Conservation (phyloP, 2,113 vertebrate species). For the Saccopteryx leptura region DNA sequence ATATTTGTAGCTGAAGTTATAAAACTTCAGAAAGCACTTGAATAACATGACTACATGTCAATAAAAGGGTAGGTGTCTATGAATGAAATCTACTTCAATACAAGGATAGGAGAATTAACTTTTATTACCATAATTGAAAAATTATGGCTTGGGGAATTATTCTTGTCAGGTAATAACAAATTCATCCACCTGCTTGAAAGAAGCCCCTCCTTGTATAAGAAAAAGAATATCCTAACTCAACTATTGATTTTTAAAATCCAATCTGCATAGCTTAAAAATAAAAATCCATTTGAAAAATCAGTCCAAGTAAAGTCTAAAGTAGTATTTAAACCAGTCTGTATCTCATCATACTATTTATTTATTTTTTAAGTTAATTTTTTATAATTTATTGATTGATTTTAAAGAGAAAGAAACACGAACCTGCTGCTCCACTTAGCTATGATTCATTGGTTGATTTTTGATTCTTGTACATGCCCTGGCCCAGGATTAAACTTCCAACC, state of each 20-base stretch:
- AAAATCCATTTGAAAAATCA: conserved; percentile 48
- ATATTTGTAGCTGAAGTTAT: conserved; percentile 69
- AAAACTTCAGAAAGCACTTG: conserved; percentile 69
- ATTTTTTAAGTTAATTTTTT: too few species aligned
- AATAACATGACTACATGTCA: conserved; percentile 47
- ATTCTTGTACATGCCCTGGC: too few species aligned
- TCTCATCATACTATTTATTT: neutral
- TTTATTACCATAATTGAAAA: conserved; percentile 78
- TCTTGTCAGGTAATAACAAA: conserved; percentile 79
- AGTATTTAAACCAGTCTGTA: conserved; percentile 25
- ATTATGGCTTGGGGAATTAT: conserved; percentile 66
- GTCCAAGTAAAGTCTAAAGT: conserved; percentile 18
- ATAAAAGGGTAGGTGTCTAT: neutral
- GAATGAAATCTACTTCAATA: conserved; percentile 69
- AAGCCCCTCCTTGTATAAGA: conserved; percentile 47
- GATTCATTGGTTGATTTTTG: too few species aligned
- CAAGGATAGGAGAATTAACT: conserved; percentile 44
- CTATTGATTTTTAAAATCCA: conserved; percentile 59
- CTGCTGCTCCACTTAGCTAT: too few species aligned
- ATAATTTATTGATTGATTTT: too few species aligned
- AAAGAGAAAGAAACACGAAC: too few species aligned
- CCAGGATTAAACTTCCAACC: too few species aligned
- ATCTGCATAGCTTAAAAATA: conserved; percentile 50
- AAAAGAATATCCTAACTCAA: conserved; percentile 34
- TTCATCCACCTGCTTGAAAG: conserved; percentile 68